phyloP scores from a whole-genome alignment of 2,888 invertebrate genomes.

The Calameuta pallipes region DNA sequence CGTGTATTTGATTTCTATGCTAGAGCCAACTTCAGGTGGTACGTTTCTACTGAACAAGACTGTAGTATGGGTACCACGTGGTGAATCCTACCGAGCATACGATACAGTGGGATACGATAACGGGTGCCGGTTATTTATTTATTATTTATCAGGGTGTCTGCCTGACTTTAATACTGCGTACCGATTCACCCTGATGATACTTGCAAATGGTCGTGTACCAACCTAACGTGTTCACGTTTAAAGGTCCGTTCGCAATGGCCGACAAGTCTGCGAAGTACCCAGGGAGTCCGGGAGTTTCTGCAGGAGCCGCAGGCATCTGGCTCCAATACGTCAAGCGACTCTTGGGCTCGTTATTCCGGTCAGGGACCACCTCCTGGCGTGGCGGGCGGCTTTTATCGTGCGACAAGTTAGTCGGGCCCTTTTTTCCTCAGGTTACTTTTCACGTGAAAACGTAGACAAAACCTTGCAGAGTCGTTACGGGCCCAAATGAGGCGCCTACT shows the following conservation, averaged over 20 bases:
- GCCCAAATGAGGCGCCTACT: slow-evolving; percentile 29
- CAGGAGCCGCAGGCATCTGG: slow-evolving; percentile 5
- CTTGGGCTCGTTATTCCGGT: slow-evolving; percentile 23
- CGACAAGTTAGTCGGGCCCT: slow-evolving; percentile 1
- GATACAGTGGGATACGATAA: background rate
- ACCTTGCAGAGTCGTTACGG: slow-evolving; percentile 22
- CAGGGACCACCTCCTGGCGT: slow-evolving; percentile 26
- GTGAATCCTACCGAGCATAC: background rate
- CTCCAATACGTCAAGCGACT: slow-evolving; percentile 6
- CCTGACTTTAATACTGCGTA: background rate
- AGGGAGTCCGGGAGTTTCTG: background rate
- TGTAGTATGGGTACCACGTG: background rate
- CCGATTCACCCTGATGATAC: background rate
- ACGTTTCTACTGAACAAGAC: background rate
- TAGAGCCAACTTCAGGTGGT: background rate
- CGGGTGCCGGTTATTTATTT: background rate
- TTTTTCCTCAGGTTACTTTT: background rate
- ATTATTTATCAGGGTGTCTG: background rate
- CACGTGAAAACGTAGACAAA: background rate
- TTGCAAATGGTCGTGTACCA: background rate
- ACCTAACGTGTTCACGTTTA: background rate
- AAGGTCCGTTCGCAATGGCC: background rate
- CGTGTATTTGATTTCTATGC: too few relatives aligned
- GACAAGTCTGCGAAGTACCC: background rate
- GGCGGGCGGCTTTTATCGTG: slow-evolving; percentile 4